Evolutionary conservation across 2,113 vertebrate species (phyloP), one percentile per base, ranked within the genome.

Genomic region (Scomber japonicus): DNA sequence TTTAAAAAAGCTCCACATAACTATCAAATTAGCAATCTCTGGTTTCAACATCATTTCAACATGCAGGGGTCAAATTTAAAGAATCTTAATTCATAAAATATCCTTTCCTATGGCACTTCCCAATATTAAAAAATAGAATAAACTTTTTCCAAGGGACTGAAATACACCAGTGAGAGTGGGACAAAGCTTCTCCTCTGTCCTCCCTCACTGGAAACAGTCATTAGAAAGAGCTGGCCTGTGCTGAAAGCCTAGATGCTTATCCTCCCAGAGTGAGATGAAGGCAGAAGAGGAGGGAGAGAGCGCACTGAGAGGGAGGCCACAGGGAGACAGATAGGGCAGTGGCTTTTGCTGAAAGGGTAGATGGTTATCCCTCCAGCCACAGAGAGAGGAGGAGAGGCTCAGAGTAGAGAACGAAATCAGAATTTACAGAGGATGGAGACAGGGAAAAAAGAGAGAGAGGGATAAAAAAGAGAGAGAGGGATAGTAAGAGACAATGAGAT

Each of bases 221-320:
- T 93, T 90, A 92, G 79, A 91, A 76, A 82, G 81, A 81, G 77
- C 72, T 74, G 80, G 89, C 55, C 74, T 74, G 81, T 82, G 87
- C 85, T 91, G 87, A 93, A 90, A 88, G 87, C 80, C 84, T 86
- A 83, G 87, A 93, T 89, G 89, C 86, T 88, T 93, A 91, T 92
- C 90, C 73, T 82, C 48, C 59, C 56, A 8, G 62, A 74, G 71
- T 7, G 65, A 88, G 81, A 85, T 82, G 80, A 85, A 89, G 85
- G 79, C 68, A 71, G 65, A 75, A 63, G 62, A 82, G 76, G 60
- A 63, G 78, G 57, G 53, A 54, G 70, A 71, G 69, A 57, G 67
- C 61, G 69, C 71, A 66, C 53, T 14, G 50, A 70, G 73, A 56
- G 75, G 49, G 67, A 79, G 80, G 80, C 86, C 79, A 64, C 17